Conservation (phyloP, 2,888 invertebrate genomes). For the Physocephala rufipes region DNA sequence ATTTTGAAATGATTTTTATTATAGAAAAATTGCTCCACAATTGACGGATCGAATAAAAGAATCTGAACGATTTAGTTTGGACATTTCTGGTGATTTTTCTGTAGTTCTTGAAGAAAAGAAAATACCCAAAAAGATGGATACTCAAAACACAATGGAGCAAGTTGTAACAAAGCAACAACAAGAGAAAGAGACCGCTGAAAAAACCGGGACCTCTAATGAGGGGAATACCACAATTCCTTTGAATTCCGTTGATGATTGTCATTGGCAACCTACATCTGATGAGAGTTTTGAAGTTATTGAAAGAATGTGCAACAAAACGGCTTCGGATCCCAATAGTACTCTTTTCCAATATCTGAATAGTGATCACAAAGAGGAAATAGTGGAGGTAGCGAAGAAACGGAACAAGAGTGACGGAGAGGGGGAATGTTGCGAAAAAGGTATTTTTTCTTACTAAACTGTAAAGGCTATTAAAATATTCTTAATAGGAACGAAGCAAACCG, state of each 20-base stretch:
- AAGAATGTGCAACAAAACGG: conserved; percentile 62
- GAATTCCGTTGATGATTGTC: background rate
- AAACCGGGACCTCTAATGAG: conserved; percentile 20
- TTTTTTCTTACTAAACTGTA: background rate
- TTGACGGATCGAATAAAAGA: conserved; percentile 24
- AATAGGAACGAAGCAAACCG: no score
- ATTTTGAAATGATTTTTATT: background rate
- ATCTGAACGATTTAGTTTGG: conserved; percentile 52
- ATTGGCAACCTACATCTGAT: conserved; percentile 42
- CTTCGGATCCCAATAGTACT: conserved; percentile 62
- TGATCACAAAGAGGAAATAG: conserved; percentile 50
- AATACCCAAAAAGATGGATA: conserved; percentile 16
- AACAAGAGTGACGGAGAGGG: conserved; percentile 22
- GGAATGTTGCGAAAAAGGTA: conserved; percentile 10
- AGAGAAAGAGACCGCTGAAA: conserved; percentile 30
- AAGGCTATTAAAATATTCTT: no score
- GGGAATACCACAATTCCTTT: background rate
- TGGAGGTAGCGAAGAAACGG: conserved; percentile 47
- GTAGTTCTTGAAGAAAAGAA: conserved; percentile 47
- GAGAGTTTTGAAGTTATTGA: conserved; percentile 61
- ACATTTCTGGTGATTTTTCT: conserved; percentile 54
- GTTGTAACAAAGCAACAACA: background rate
- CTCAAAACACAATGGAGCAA: background rate
- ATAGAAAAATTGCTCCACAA: conserved; percentile 41
- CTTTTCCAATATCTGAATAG: conserved; percentile 58